Conservation (phyloP, 2,113 vertebrate genomes). For the Chloroceryle aenea region DNA sequence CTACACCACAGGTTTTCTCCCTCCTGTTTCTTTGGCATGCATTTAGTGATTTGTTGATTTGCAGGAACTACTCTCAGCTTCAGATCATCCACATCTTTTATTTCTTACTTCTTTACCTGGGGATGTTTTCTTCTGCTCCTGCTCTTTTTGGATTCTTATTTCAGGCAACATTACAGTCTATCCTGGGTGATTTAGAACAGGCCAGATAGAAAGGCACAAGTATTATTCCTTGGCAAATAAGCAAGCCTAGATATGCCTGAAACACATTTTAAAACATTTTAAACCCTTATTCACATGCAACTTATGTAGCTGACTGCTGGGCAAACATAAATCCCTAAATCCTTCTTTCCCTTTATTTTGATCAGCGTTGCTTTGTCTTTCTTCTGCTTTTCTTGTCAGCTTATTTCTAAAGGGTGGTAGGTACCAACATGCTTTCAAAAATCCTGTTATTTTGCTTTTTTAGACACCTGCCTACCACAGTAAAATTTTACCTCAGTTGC, state of each 20-base stretch:
- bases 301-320: conserved; percentile 6
- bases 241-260: not conserved
- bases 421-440: not conserved
- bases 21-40: not conserved
- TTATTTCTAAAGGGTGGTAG: not conserved
- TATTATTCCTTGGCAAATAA: conserved; percentile 7
- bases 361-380: conserved; percentile 3
- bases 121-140: not conserved
- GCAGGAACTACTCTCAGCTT: not conserved
- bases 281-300: not conserved
- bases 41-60: conserved; percentile 24
- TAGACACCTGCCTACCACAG: not conserved
- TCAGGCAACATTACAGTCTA: not conserved
- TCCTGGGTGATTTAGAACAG: conserved; percentile 33
- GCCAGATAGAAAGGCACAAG: not conserved
- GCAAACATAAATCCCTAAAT: conserved; percentile 25
- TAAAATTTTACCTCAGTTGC: not conserved
- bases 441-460: not conserved
- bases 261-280: conserved; percentile 2
- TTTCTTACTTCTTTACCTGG: not conserved
- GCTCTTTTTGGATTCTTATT: not conserved
- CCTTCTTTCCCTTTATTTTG: conserved; percentile 27
- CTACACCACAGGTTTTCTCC: not conserved
- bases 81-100: not conserved
- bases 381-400: conserved; percentile 5